A percentile compares a stretch with the other conserved stretches of the same genome.
These are phyloP conservation scores for Heliconius nattereri DNA, from an alignment of 1,140 invertebrate species.

Conservation along the genomic window DNA sequence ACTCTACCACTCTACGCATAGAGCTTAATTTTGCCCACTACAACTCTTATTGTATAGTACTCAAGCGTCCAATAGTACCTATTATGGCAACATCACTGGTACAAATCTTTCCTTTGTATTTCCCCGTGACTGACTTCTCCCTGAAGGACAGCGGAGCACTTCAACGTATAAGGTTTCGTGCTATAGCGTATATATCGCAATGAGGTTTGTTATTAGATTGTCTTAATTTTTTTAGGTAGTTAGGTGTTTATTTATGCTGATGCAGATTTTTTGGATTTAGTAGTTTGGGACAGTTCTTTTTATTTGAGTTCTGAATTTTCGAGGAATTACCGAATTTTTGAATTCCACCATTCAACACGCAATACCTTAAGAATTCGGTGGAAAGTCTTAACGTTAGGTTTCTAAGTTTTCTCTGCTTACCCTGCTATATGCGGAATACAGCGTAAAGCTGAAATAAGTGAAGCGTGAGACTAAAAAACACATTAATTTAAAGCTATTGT, in stretches of 20 bases:
- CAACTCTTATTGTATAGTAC: slow-evolving; percentile 33
- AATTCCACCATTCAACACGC: not conserved
- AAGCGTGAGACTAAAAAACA: not conserved
- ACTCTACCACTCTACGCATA: slow-evolving; percentile 7
- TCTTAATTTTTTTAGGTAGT: slow-evolving; percentile 9
- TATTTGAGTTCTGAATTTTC: too few species aligned
- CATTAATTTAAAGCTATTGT: too few species aligned
- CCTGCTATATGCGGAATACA: not conserved
- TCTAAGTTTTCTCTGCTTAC: not conserved
- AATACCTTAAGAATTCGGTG: not conserved
- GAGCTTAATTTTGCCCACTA: slow-evolving; percentile 21
- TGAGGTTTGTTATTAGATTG: slow-evolving; percentile 21
- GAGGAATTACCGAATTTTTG: too few species aligned
- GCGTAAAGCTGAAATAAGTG: too few species aligned
- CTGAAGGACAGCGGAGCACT: slow-evolving; percentile 40
- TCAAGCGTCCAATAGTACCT: slow-evolving; percentile 38
- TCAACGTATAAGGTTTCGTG: slow-evolving; percentile 29
- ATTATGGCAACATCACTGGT: slow-evolving; percentile 40
- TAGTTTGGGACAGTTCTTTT: too few species aligned
- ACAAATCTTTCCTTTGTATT: slow-evolving; percentile 46
- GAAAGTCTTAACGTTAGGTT: not conserved
- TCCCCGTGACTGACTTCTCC: slow-evolving; percentile 44
- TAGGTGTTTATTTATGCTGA: not conserved
- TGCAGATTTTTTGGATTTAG: not conserved
- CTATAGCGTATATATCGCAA: slow-evolving; percentile 16